Evolutionary conservation across 2,888 invertebrate species (phyloP).

Genomic region (Eupsilia transversa): DNA sequence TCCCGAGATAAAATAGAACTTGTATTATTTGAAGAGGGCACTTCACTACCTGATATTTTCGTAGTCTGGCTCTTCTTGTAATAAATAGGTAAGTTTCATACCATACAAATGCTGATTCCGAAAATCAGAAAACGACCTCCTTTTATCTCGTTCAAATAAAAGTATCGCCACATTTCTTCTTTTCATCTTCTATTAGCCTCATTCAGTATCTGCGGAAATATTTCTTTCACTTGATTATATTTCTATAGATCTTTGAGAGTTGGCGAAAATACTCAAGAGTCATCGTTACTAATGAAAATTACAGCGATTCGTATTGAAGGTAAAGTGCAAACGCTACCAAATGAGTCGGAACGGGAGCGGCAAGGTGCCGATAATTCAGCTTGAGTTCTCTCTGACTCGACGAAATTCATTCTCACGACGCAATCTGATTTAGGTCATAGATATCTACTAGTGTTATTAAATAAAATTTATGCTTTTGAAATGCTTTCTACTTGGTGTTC

Average conservation of each 20-base stretch:
- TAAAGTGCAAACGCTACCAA: slow-evolving; percentile 82
- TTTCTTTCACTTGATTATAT: slow-evolving; percentile 63
- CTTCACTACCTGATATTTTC: slow-evolving; percentile 26
- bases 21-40: slow-evolving; percentile 25
- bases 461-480: slow-evolving; percentile 71
- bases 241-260: slow-evolving; percentile 64
- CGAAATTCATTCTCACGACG: slow-evolving; percentile 79
- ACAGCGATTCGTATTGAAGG: slow-evolving; percentile 77
- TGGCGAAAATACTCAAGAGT: slow-evolving; percentile 64
- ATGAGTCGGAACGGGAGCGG: slow-evolving; percentile 80
- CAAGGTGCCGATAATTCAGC: slow-evolving; percentile 84
- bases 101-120: slow-evolving; percentile 36
- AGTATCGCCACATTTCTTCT: slow-evolving; percentile 52
- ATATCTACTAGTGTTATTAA: slow-evolving; percentile 74
- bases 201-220: slow-evolving; percentile 54
- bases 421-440: slow-evolving; percentile 79
- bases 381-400: slow-evolving; percentile 76
- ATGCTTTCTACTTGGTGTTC: slow-evolving; percentile 53
- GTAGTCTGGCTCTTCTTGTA: slow-evolving; percentile 11
- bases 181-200: slow-evolving; percentile 63
- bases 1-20: slow-evolving; percentile 33
- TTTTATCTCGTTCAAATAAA: slow-evolving; percentile 56
- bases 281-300: slow-evolving; percentile 77
- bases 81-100: slow-evolving; percentile 17
- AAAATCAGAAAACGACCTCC: slow-evolving; percentile 50